Evolutionary conservation across 2,797 vertebrate species (phyloP).

Genomic region (Liparis tanakae): DNA sequence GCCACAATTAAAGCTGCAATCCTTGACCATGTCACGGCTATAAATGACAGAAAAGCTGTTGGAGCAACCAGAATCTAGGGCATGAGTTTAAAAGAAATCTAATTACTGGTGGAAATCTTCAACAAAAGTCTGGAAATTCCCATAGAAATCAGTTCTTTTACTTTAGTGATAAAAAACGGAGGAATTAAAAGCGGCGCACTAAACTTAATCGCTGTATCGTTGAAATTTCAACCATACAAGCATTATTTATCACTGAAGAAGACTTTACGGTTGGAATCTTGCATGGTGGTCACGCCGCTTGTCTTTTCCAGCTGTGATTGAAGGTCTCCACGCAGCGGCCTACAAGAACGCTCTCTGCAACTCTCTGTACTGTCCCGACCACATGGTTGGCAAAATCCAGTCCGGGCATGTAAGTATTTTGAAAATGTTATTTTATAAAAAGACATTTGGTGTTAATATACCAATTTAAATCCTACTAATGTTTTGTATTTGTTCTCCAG

Average conservation of each 20-base stretch:
- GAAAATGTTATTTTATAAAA: background rate
- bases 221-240: background rate
- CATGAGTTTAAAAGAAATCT: background rate
- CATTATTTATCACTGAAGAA: background rate
- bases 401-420: conserved; percentile 86
- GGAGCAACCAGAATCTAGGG: too few relatives aligned
- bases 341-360: conserved; percentile 92
- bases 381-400: conserved; percentile 89
- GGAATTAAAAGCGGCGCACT: background rate
- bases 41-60: background rate
- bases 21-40: background rate
- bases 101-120: background rate
- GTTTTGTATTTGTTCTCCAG: conserved; percentile 74
- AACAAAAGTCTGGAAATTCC: background rate
- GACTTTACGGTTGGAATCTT: background rate
- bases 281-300: background rate
- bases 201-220: background rate
- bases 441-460: background rate
- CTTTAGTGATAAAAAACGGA: background rate
- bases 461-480: conserved; percentile 9
- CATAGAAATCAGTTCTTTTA: background rate
- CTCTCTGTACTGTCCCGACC: conserved; percentile 93
- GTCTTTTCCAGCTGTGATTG: conserved; percentile 84
- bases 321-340: conserved; percentile 90
- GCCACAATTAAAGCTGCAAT: background rate